Evolutionary conservation across 2,888 invertebrate species (phyloP).

Genomic region (Dromius quadrimaculatus): DNA sequence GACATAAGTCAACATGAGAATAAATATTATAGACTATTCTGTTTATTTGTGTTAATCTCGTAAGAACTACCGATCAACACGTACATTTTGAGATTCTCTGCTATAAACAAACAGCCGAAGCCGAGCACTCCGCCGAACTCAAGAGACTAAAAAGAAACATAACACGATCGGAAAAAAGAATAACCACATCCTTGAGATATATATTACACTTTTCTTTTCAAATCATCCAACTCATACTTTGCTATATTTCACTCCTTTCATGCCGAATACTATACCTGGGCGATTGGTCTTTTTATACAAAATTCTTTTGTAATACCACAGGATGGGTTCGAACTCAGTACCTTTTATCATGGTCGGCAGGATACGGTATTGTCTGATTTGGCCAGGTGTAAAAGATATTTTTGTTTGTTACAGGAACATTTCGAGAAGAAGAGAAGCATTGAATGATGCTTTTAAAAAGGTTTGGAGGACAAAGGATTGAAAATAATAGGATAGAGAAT

Average conservation of each 20-base stretch:
- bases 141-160: not conserved
- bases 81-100: not conserved
- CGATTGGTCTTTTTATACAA: conserved; percentile 10
- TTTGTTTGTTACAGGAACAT: not conserved
- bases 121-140: conserved; percentile 13
- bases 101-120: conserved; percentile 1
- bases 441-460: not conserved
- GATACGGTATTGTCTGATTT: conserved; percentile 12
- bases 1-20: no score
- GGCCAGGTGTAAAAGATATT: conserved; percentile 28
- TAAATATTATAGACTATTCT: no score
- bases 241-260: not conserved
- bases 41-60: no score
- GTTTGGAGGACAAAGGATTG: not conserved
- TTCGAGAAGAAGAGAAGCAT: not conserved
- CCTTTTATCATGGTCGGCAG: conserved; percentile 17
- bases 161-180: conserved; percentile 28
- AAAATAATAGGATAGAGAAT: not conserved
- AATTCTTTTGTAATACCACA: conserved; percentile 17
- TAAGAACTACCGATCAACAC: not conserved
- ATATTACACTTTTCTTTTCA: conserved; percentile 28
- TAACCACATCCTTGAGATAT: conserved; percentile 45
- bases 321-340: conserved; percentile 3
- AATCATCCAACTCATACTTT: not conserved
- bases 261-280: not conserved